phyloP scores from a whole-genome alignment of 35 echinoderm and acorn worm species.

The Nesometra sesokonis region DNA sequence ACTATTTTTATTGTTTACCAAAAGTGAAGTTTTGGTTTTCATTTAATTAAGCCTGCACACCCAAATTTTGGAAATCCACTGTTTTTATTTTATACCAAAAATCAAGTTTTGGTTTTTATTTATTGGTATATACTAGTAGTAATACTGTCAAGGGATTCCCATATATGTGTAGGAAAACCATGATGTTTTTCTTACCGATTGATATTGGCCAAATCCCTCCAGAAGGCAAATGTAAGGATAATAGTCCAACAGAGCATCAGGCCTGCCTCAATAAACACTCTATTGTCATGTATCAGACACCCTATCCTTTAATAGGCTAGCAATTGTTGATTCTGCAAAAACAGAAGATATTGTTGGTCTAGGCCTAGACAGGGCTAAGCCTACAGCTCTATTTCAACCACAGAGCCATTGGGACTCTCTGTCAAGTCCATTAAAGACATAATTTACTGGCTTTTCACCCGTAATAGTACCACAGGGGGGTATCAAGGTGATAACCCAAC shows the following conservation, averaged over 20 bases:
- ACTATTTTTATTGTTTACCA: too few species aligned
- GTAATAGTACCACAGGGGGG: background rate
- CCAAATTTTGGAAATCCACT: too few species aligned
- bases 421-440: background rate
- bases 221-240: background rate
- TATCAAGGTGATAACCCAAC: background rate
- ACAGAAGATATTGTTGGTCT: background rate
- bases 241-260: background rate
- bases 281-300: background rate
- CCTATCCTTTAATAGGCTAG: background rate
- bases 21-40: too few species aligned
- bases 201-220: background rate
- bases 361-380: background rate
- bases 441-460: background rate
- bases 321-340: background rate
- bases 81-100: too few species aligned
- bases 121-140: too few species aligned
- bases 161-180: too few species aligned
- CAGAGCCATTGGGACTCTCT: background rate
- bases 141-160: too few species aligned
- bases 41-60: too few species aligned
- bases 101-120: too few species aligned
- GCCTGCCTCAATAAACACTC: background rate
- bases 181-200: background rate
- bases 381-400: background rate